Conservation (phyloP, 2,888 invertebrate genomes). For the Caenorhabditis virilis region DNA sequence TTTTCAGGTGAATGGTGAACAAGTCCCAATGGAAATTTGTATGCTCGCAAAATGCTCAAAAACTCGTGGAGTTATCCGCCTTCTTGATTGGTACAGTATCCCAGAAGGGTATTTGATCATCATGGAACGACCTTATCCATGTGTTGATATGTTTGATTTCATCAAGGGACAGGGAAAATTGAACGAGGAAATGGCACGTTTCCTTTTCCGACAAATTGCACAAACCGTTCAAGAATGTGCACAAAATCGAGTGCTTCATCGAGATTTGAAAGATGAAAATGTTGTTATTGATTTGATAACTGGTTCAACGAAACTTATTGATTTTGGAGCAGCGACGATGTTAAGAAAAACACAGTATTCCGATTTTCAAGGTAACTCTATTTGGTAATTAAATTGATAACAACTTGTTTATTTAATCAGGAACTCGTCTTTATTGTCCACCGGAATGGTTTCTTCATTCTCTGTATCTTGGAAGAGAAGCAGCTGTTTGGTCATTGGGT, state of each 20-base stretch:
- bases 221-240: slow-evolving; percentile 57
- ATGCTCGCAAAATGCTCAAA: slow-evolving; percentile 61
- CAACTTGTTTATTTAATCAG: too few relatives aligned
- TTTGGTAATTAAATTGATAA: too few relatives aligned
- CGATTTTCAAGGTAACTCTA: slow-evolving; percentile 62
- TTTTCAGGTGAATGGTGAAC: slow-evolving; percentile 62
- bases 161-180: slow-evolving; percentile 58
- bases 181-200: slow-evolving; percentile 59
- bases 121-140: slow-evolving; percentile 65
- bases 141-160: slow-evolving; percentile 65
- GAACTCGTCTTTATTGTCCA: slow-evolving; percentile 63
- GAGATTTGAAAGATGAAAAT: slow-evolving; percentile 67
- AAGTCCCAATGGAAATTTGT: slow-evolving; percentile 66
- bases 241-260: slow-evolving; percentile 59
- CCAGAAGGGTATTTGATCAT: slow-evolving; percentile 67
- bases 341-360: slow-evolving; percentile 61
- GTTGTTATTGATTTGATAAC: slow-evolving; percentile 63
- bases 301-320: slow-evolving; percentile 63
- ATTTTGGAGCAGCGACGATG: slow-evolving; percentile 65
- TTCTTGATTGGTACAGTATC: slow-evolving; percentile 65
- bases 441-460: slow-evolving; percentile 67
- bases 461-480: slow-evolving; percentile 64
- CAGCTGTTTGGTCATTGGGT: slow-evolving; percentile 66
- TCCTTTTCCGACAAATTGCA: slow-evolving; percentile 63
- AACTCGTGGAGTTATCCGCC: slow-evolving; percentile 58